Conservation (phyloP, 2,888 invertebrate genomes). For the Pseudanteris insignis region DNA sequence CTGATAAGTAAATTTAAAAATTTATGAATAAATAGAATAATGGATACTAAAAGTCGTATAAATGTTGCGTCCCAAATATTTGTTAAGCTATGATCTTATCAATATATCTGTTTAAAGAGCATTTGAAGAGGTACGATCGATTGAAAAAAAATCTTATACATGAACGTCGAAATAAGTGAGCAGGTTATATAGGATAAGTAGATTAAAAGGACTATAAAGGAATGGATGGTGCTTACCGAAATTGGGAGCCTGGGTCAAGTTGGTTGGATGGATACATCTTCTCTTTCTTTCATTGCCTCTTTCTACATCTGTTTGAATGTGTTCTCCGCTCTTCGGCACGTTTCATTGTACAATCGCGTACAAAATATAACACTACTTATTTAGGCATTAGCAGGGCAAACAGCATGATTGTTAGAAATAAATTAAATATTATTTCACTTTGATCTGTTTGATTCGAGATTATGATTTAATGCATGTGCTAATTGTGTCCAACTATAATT, state of each 20-base stretch:
- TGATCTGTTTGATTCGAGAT: constrained; percentile 7
- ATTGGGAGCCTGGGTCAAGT: constrained; percentile 66
- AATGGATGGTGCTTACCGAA: constrained; percentile 67
- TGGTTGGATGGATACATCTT: constrained; percentile 60
- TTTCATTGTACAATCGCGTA: constrained; percentile 39
- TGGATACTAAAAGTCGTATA: too few species aligned
- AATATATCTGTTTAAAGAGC: constrained; percentile 9
- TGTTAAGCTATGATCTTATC: background rate
- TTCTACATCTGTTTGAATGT: constrained; percentile 49
- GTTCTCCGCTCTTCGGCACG: constrained; percentile 49
- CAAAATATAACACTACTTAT: constrained; percentile 37
- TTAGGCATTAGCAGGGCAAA: constrained; percentile 34
- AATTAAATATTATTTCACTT: constrained; percentile 9
- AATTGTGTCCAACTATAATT: background rate
- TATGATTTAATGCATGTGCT: background rate
- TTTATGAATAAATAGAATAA: too few species aligned
- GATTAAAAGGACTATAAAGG: constrained; percentile 66
- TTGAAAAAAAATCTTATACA: too few species aligned
- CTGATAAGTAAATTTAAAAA: too few species aligned
- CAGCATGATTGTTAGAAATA: constrained; percentile 23
- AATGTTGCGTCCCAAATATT: too few species aligned
- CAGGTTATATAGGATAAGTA: constrained; percentile 63
- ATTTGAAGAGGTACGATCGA: constrained; percentile 26
- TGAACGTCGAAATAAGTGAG: constrained; percentile 47
- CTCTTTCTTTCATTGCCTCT: constrained; percentile 50